Conservation (phyloP, 2,888 invertebrate genomes). For the Cataglyphis livida region DNA sequence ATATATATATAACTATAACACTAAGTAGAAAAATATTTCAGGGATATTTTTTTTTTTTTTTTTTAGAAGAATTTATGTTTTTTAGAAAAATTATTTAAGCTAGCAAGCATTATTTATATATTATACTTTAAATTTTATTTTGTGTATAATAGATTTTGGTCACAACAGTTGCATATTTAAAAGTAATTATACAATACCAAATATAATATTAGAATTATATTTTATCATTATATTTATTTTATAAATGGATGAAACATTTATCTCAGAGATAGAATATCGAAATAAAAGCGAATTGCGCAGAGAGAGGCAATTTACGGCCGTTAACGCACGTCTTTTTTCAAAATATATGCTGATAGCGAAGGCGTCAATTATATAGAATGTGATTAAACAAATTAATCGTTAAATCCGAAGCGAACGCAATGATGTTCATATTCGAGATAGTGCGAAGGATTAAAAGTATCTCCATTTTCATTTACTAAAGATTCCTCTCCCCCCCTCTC, state of each 20-base stretch:
- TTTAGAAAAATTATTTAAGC: neutral
- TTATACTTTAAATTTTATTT: neutral
- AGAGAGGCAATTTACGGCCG: neutral
- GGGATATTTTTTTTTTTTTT: neutral
- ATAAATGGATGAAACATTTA: neutral
- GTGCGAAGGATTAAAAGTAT: neutral
- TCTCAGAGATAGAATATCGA: neutral
- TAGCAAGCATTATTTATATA: neutral
- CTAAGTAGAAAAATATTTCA: neutral
- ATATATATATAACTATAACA: neutral
- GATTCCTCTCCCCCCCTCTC: neutral
- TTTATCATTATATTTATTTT: neutral
- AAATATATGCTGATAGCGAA: neutral
- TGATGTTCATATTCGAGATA: neutral
- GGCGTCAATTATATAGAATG: neutral
- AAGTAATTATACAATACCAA: neutral
- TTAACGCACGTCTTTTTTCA: neutral
- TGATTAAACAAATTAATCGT: neutral
- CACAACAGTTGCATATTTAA: neutral
- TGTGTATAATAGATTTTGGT: neutral
- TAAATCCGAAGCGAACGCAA: neutral
- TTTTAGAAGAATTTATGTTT: neutral
- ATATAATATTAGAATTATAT: slow-evolving; percentile 4
- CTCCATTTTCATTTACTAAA: slow-evolving; percentile 19
- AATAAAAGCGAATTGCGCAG: neutral